These are phyloP conservation scores for Chromis chromis DNA, from an alignment of 2,797 vertebrate genomes.

Conservation along the genomic window DNA sequence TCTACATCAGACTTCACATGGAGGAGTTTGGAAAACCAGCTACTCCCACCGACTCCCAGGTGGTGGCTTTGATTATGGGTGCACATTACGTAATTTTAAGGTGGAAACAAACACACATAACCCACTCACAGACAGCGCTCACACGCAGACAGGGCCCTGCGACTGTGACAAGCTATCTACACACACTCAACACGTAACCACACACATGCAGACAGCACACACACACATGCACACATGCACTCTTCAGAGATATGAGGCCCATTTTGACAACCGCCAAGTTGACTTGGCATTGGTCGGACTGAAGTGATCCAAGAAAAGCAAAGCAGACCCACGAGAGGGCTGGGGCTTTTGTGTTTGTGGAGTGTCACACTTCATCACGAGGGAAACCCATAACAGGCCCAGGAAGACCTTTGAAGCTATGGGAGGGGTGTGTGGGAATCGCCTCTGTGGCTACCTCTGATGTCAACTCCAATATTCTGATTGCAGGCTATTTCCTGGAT, in stretches of 20 bases:
- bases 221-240: conserved; percentile 75
- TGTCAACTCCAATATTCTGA: conserved; percentile 93
- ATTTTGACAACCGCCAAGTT: conserved; percentile 94
- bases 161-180: conserved; percentile 65
- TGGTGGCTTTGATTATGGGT: conserved; percentile 88
- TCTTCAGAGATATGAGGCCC: conserved; percentile 90
- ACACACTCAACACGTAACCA: conserved; percentile 84
- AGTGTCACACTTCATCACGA: conserved; percentile 97
- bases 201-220: conserved; percentile 63
- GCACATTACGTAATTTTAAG: conserved; percentile 87
- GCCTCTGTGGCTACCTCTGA: conserved; percentile 87
- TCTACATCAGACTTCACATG: conserved; percentile 20
- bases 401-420: conserved; percentile 91
- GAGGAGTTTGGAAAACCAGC: conserved; percentile 68
- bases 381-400: conserved; percentile 92
- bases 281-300: conserved; percentile 90
- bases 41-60: conserved; percentile 79
- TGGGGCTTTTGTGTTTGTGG: conserved; percentile 95
- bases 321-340: conserved; percentile 90
- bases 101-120: conserved; percentile 76
- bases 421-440: conserved; percentile 87
- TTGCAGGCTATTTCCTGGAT: conserved; percentile 88
- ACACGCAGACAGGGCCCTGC: conserved; percentile 51
- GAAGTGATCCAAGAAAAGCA: conserved; percentile 86
- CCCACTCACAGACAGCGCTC: conserved; percentile 84